Evolutionary conservation across 1,140 invertebrate genomes (phyloP).

Genomic region (Drosophila ohnishii): DNA sequence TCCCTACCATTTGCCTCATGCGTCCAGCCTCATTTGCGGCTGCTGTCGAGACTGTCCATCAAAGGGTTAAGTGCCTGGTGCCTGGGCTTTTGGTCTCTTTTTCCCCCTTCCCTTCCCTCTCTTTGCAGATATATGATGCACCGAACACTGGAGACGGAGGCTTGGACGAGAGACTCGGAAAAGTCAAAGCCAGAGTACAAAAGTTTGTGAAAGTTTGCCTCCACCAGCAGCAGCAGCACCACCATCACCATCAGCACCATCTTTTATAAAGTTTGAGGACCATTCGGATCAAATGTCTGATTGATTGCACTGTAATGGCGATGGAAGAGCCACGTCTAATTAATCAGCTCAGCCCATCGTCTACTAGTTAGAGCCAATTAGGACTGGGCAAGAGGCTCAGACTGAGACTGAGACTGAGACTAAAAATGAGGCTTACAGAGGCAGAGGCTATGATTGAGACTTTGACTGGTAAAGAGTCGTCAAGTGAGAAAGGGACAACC

Average conservation of each 20-base stretch:
- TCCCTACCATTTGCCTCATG: not conserved
- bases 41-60: slow-evolving; percentile 57
- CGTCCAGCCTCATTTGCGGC: slow-evolving; percentile 59
- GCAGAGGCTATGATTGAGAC: not conserved
- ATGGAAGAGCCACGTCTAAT: slow-evolving; percentile 23
- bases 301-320: slow-evolving; percentile 23
- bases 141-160: slow-evolving; percentile 2
- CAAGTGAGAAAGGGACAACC: not conserved
- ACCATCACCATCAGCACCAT: not conserved
- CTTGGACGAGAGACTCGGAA: slow-evolving; percentile 17
- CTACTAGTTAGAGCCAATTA: slow-evolving; percentile 20
- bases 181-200: slow-evolving; percentile 11
- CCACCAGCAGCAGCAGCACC: not conserved
- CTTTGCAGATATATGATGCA: slow-evolving; percentile 12
- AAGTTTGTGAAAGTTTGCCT: slow-evolving; percentile 8
- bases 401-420: not conserved
- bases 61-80: slow-evolving; percentile 70
- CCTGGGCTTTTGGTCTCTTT: not conserved
- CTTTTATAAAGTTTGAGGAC: slow-evolving; percentile 22
- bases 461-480: too few species aligned
- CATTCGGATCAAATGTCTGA: slow-evolving; percentile 23
- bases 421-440: not conserved
- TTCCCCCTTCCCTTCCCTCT: not conserved
- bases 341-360: slow-evolving; percentile 19
- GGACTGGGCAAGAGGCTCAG: not conserved